phyloP scores from a whole-genome alignment of 2,797 vertebrate genomes.

The Champsocephalus esox region DNA sequence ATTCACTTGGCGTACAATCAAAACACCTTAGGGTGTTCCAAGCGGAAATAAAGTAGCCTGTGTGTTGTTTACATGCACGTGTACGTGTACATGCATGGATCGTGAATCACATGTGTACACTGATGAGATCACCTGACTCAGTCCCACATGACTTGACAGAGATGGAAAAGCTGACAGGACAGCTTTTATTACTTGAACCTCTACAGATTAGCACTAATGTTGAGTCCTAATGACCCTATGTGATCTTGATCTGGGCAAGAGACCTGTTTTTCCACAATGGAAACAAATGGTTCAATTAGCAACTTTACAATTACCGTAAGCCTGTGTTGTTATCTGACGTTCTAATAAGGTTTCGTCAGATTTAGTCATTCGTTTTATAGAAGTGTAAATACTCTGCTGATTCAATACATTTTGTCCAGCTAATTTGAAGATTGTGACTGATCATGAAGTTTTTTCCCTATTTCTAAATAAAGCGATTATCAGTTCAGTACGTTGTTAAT shows the following conservation, averaged over 20 bases:
- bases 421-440: background rate
- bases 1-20: conserved; percentile 11
- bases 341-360: background rate
- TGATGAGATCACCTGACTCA: conserved; percentile 46
- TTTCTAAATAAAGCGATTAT: no score
- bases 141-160: conserved; percentile 40
- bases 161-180: conserved; percentile 61
- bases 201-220: conserved; percentile 9
- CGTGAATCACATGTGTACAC: conserved; percentile 39
- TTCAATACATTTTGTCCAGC: background rate
- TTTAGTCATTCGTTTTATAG: background rate
- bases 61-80: conserved; percentile 33
- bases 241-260: conserved; percentile 6
- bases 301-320: background rate
- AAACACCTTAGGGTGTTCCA: conserved; percentile 36
- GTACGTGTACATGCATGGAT: conserved; percentile 19
- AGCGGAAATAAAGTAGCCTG: conserved; percentile 35
- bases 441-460: background rate
- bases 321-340: background rate
- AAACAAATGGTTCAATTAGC: conserved; percentile 34
- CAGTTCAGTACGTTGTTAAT: no score
- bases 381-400: background rate
- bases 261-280: conserved; percentile 36
- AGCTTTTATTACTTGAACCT: conserved; percentile 36
- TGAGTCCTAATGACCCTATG: conserved; percentile 33